Conservation (phyloP, 2,113 vertebrate genomes). For the Tyto alba region DNA sequence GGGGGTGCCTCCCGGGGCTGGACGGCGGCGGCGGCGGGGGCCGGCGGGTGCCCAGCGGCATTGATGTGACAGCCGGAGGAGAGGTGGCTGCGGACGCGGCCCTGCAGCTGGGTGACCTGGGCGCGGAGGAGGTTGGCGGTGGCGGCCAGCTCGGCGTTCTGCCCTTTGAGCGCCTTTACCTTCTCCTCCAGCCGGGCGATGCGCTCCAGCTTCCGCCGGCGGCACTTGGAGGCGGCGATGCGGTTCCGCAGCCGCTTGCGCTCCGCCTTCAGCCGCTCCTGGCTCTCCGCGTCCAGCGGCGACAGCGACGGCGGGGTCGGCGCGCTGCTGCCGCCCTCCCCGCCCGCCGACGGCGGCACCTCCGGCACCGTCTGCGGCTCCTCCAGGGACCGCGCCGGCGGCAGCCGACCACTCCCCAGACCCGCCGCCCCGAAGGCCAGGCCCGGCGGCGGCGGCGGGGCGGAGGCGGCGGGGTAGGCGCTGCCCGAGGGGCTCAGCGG, state of each 20-base stretch:
- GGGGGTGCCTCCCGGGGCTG: background rate
- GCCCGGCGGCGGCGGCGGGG: background rate
- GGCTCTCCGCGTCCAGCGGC: constrained; percentile 75
- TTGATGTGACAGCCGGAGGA: constrained; percentile 76
- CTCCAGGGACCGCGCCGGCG: constrained; percentile 48
- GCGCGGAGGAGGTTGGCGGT: constrained; percentile 75
- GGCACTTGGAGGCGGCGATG: constrained; percentile 80
- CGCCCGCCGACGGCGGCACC: constrained; percentile 32
- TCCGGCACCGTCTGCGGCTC: constrained; percentile 75
- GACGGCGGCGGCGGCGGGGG: background rate
- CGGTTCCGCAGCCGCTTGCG: constrained; percentile 77
- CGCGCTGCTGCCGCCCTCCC: constrained; percentile 33
- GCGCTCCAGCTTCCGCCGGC: constrained; percentile 76
- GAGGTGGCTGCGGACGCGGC: constrained; percentile 77
- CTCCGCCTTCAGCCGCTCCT: constrained; percentile 78
- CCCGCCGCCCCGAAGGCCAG: background rate
- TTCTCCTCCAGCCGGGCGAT: constrained; percentile 79
- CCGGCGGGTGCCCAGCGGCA: background rate
- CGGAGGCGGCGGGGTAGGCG: background rate
- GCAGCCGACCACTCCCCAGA: constrained; percentile 22
- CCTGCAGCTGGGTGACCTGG: constrained; percentile 77
- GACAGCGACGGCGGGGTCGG: constrained; percentile 70
- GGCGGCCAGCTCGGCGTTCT: constrained; percentile 78
- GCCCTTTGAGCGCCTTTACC: constrained; percentile 76
- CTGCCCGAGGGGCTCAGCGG: background rate